Base-by-base conservation (phyloP, 92 coral and sea anemone genomes). In the Paramuricea clavata region DNA sequence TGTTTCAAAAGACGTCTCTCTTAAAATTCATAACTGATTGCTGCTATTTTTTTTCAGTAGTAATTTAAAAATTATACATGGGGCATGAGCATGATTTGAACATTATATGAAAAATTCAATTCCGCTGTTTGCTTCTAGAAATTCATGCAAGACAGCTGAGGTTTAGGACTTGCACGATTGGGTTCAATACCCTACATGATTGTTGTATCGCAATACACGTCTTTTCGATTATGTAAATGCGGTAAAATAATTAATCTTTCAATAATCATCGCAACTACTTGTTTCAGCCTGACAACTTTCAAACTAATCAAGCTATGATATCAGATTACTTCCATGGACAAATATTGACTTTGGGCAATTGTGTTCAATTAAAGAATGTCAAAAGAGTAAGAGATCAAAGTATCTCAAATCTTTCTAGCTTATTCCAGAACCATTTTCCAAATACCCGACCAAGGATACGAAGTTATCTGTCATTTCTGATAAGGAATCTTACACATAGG, bases 301-400 rank as follows among this genome's bases (percentile, higher is more conserved):
- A 11, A 5, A 62, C 25, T 28, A 33, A 16, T 19, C n/a, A n/a
- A n/a, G n/a, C 2, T 65, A 9, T 31, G 39, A 33, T 65, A 65
- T 65, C 72, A 16, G 72, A 65, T 65, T 65, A 65, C 72, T 33
- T 6, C 6, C 62, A 54, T 2, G 54, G 27, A 65, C 39, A 65
- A 62, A 65, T 64, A 64, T 27, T 65, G 27, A 16, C 41, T 31
- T 28, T 21, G 23, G n/a, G 5, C 72, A 30, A 65, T 65, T 30
- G 28, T 31, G 39, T 31, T 31, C 72, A 65, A 65, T 65, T 65
- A 27, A 3, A 28, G 8, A 65, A 65, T 13, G 39, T 15, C 39
- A 28, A 33, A 65, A 30, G 39, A 28, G 72, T 33, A 13, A 33
- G 1, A 65, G 35, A 28, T 65, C 39, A 65, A 60, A 28, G 19